Evolutionary conservation across 1,140 invertebrate genomes (phyloP).

Genomic region (Phortica variegata): DNA sequence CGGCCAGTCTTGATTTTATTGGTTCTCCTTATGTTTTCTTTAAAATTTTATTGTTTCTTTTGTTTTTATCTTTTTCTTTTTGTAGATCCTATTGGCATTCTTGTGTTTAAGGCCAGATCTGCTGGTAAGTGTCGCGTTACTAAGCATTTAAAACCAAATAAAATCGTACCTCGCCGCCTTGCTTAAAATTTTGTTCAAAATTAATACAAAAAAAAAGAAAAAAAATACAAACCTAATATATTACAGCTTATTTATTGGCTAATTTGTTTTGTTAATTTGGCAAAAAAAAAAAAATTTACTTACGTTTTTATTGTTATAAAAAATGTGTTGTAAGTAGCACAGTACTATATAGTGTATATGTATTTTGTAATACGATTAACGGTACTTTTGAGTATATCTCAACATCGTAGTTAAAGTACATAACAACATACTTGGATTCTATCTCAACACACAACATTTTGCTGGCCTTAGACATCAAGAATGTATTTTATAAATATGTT

Average conservation of each 20-base stretch:
- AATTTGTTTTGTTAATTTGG: too few species aligned
- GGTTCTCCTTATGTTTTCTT: slow-evolving; percentile 12
- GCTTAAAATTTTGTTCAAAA: neutral
- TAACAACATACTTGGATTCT: slow-evolving; percentile 27
- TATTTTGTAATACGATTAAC: too few species aligned
- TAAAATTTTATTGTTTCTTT: slow-evolving; percentile 52
- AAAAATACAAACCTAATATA: too few species aligned
- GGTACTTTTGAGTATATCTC: too few species aligned
- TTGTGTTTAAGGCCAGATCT: slow-evolving; percentile 70
- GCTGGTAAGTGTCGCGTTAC: slow-evolving; percentile 63
- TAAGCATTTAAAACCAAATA: slow-evolving; percentile 17
- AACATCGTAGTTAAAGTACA: too few species aligned
- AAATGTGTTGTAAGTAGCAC: too few species aligned
- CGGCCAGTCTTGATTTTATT: too few species aligned
- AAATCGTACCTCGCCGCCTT: neutral
- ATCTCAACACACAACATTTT: slow-evolving; percentile 27
- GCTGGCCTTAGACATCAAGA: slow-evolving; percentile 57
- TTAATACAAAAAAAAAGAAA: neutral
- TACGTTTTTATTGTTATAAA: too few species aligned
- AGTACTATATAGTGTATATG: too few species aligned
- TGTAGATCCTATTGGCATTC: slow-evolving; percentile 71
- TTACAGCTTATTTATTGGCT: too few species aligned
- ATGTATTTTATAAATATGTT: slow-evolving; percentile 30
- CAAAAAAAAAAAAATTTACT: too few species aligned
- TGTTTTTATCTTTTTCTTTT: slow-evolving; percentile 55